Evolutionary conservation across 2,888 invertebrate genomes (phyloP), one percentile per base, ranked within the genome.

Genomic region (Hipparchia sbordonii): DNA sequence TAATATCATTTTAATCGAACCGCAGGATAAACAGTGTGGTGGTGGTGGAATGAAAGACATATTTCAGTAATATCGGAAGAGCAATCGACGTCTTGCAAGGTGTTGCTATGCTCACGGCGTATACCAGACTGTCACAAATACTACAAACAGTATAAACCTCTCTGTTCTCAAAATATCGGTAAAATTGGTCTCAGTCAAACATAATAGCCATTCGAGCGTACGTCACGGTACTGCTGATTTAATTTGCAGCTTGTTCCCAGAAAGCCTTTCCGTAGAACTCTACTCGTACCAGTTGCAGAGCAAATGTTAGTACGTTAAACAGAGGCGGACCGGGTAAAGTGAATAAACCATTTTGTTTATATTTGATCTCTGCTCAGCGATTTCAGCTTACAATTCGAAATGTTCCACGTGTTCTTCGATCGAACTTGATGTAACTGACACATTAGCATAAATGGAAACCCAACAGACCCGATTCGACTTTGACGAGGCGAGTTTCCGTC

Each of bases 241-340:
- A 66, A 72, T 61, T 72, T 70, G 46, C 65, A 13, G 67, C n/a
- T 56, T 45, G 51, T 46, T 72, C 45, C 70, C 12, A n/a, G 46
- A 45, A 60, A 45, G 67, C 56, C 45, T 67, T 39, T n/a, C 52
- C 45, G 48, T 23, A 57, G 13, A 54, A 62, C 48, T 62, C 62
- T 51, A 1, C 13, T 39, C 48, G 62, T 51, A 0, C 39, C 39
- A 48, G 56, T 68, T 59, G 65, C 23, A 67, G 60, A 46, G 66
- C 67, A 73, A 70, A 67, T 73, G 23, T 73, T 73, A 70, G 67
- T 12, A 13, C 13, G 52, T 62, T 45, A 61, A 61, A 66, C 65
- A 66, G 65, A 67, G 62, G 45, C 13, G 69, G 33, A n/a, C 23
- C 7, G 8, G 48, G 51, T 61, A 69, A 51, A 67, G 57, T 59